Conservation (phyloP, 2,888 invertebrate genomes). For the Drosophila parthenogenetica region DNA sequence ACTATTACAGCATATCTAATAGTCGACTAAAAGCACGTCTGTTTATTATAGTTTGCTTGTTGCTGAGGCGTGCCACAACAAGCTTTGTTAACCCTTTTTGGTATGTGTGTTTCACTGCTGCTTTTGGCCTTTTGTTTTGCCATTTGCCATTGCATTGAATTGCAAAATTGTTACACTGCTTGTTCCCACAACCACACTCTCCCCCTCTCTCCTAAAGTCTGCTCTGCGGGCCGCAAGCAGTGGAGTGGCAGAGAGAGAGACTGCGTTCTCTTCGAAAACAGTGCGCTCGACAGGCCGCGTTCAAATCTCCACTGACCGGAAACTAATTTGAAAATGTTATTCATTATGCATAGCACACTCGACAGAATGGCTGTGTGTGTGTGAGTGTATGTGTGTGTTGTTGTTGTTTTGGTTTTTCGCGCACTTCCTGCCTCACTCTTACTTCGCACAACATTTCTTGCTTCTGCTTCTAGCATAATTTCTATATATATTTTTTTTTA, state of each 20-base stretch:
- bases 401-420: conserved; percentile 53
- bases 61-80: conserved; percentile 10
- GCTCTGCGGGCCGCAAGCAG: not conserved
- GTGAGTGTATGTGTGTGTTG: not conserved
- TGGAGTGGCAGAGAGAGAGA: not conserved
- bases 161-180: conserved; percentile 39
- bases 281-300: conserved; percentile 68
- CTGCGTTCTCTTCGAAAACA: conserved; percentile 10
- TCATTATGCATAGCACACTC: conserved; percentile 73
- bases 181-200: not conserved
- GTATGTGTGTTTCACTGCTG: conserved; percentile 9
- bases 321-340: conserved; percentile 80
- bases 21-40: not conserved
- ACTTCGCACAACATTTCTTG: conserved; percentile 35
- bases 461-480: conserved; percentile 12
- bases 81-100: conserved; percentile 20
- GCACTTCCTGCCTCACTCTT: conserved; percentile 54
- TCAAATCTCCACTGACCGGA: conserved; percentile 79
- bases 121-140: conserved; percentile 35
- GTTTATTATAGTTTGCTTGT: not conserved
- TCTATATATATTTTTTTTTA: conserved; percentile 10
- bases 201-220: not conserved
- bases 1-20: not conserved
- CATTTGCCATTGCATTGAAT: conserved; percentile 50
- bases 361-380: conserved; percentile 36